Percentiles rank a stretch among this genome's conserved stretches.
Conservation (phyloP, 2,888 invertebrate species). For the Oxytorus armatus region DNA sequence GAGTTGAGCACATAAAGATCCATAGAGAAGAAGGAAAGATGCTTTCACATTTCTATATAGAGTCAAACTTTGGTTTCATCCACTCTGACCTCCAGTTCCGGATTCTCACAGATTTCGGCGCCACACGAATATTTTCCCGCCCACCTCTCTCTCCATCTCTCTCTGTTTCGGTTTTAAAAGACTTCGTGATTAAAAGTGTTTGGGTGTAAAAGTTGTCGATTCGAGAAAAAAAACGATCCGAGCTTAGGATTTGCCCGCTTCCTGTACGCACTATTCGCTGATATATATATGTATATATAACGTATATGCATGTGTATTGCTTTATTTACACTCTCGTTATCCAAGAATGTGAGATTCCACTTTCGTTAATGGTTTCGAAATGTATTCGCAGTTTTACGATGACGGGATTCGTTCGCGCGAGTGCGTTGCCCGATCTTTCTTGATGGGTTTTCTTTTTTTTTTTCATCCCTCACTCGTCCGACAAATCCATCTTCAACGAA, state of each 20-base stretch:
- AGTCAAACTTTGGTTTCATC: slow-evolving; percentile 14
- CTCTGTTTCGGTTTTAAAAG: slow-evolving; percentile 24
- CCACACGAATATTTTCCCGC: slow-evolving; percentile 26
- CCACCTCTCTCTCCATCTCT: neutral
- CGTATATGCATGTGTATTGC: neutral
- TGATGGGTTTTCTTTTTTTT: neutral
- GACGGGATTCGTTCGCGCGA: no score
- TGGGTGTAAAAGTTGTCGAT: slow-evolving; percentile 68
- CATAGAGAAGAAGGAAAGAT: slow-evolving; percentile 29
- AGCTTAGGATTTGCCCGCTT: slow-evolving; percentile 10
- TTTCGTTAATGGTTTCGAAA: slow-evolving; percentile 59
- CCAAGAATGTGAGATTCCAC: slow-evolving; percentile 50
- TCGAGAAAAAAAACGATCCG: slow-evolving; percentile 48
- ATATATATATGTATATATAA: neutral
- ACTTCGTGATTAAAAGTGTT: slow-evolving; percentile 70
- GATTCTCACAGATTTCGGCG: slow-evolving; percentile 22
- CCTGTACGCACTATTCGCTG: neutral
- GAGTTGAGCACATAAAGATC: slow-evolving; percentile 43
- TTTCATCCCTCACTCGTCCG: no score
- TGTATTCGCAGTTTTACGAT: slow-evolving; percentile 52
- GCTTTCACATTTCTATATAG: slow-evolving; percentile 17
- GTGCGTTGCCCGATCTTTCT: slow-evolving; percentile 21
- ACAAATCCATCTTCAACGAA: slow-evolving; percentile 30
- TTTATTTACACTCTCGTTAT: slow-evolving; percentile 38
- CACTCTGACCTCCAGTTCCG: slow-evolving; percentile 46